phyloP scores from a whole-genome alignment of 2,113 vertebrate genomes.

The Corythaeola cristata region DNA sequence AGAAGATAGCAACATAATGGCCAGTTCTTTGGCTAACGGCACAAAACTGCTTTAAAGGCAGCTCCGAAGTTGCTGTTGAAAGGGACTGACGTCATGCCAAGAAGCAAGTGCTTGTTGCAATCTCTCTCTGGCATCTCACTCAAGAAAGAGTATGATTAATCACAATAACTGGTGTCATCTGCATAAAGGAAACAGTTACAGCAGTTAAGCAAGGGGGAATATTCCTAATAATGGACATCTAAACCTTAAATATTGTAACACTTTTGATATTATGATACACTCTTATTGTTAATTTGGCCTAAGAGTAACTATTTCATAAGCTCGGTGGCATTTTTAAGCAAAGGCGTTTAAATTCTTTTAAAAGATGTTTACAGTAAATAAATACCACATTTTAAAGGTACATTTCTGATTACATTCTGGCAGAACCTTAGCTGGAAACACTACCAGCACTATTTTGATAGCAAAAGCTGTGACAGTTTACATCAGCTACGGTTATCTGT shows the following conservation, averaged over 20 bases:
- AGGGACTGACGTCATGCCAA: neutral
- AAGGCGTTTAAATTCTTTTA: neutral
- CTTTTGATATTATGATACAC: neutral
- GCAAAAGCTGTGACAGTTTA: neutral
- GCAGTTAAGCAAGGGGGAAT: neutral
- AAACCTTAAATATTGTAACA: neutral
- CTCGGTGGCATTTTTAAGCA: neutral
- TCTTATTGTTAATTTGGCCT: neutral
- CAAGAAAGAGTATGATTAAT: neutral
- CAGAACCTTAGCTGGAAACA: slow-evolving; percentile 27
- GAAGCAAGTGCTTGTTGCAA: neutral
- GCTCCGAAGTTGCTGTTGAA: neutral
- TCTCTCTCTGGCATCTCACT: neutral
- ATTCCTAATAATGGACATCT: neutral
- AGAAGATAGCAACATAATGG: neutral
- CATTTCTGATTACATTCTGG: slow-evolving; percentile 17
- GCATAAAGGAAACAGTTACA: neutral
- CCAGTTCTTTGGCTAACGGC: neutral
- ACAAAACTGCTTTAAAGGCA: neutral
- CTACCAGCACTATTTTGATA: slow-evolving; percentile 3
- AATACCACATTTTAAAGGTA: slow-evolving; percentile 18
- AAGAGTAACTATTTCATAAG: neutral
- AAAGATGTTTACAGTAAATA: slow-evolving; percentile 17
- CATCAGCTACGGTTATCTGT: neutral
- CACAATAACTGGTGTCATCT: neutral